Evolutionary conservation across 2,113 vertebrate genomes (phyloP).

Genomic region (Argyrosomus japonicus): DNA sequence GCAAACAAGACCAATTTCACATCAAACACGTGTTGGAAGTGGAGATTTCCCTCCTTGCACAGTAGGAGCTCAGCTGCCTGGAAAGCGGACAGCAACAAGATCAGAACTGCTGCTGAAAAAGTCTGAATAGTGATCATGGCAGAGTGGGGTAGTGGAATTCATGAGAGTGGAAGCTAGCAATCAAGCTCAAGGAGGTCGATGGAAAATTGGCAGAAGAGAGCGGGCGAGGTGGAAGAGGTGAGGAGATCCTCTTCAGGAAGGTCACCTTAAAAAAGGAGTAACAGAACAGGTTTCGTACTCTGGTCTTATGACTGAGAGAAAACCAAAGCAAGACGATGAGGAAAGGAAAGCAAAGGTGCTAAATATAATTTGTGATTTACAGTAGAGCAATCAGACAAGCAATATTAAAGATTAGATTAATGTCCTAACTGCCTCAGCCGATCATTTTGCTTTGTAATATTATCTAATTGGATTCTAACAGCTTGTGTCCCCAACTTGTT

Average conservation of each 20-base stretch:
- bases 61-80: slow-evolving; percentile 13
- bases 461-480: too few species aligned
- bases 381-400: not conserved
- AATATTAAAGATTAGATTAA: too few species aligned
- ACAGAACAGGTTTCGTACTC: not conserved
- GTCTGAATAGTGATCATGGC: not conserved
- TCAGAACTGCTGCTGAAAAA: not conserved
- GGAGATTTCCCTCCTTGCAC: slow-evolving; percentile 5
- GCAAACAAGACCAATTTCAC: slow-evolving; percentile 2
- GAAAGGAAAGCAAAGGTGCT: not conserved
- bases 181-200: not conserved
- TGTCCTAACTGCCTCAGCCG: too few species aligned
- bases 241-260: not conserved
- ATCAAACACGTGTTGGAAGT: slow-evolving; percentile 5
- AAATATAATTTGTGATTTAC: not conserved
- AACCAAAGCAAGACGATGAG: not conserved
- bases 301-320: not conserved
- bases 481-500: too few species aligned
- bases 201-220: not conserved
- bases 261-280: not conserved
- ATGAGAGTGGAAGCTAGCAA: not conserved
- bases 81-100: not conserved
- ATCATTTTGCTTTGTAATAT: too few species aligned
- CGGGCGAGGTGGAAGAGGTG: not conserved
- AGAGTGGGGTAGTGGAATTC: not conserved